Conservation (phyloP, 2,888 invertebrate species). For the Celastrina argiolus region DNA sequence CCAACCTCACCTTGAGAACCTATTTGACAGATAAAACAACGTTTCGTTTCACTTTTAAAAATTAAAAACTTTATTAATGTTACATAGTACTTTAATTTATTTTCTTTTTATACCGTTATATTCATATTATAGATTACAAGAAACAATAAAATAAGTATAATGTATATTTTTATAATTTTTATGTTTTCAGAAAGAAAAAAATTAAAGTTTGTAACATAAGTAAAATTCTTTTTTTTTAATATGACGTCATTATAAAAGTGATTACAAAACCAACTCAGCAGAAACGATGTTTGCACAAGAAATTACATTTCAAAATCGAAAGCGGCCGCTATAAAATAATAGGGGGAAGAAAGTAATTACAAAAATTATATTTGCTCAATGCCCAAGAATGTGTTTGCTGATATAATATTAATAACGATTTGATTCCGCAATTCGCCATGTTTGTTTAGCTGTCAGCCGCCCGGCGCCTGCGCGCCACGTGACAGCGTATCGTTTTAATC, state of each 20-base stretch:
- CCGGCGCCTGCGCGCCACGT: conserved; percentile 59
- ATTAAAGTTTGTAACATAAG: too few relatives aligned
- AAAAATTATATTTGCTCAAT: conserved; percentile 67
- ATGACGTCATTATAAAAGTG: conserved; percentile 19
- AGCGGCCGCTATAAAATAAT: conserved; percentile 43
- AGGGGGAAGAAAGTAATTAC: conserved; percentile 61
- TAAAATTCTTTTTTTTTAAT: neutral
- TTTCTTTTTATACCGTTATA: too few relatives aligned
- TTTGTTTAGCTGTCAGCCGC: conserved; percentile 67
- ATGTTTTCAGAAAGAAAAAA: too few relatives aligned
- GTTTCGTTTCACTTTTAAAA: too few relatives aligned
- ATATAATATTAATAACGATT: conserved; percentile 70
- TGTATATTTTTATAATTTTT: too few relatives aligned
- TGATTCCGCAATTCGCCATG: conserved; percentile 69
- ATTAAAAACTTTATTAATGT: too few relatives aligned
- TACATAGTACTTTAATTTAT: too few relatives aligned
- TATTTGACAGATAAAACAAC: too few relatives aligned
- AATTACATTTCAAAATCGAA: conserved; percentile 49
- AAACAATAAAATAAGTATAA: too few relatives aligned
- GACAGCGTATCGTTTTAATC: conserved; percentile 59
- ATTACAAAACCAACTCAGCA: neutral
- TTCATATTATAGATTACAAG: too few relatives aligned
- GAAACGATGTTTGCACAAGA: conserved; percentile 43
- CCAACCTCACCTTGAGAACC: too few relatives aligned
- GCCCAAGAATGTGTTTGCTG: conserved; percentile 60